Evolutionary conservation across 2,797 vertebrate genomes (phyloP).

Genomic region (Amblyopsis hoosieri): DNA sequence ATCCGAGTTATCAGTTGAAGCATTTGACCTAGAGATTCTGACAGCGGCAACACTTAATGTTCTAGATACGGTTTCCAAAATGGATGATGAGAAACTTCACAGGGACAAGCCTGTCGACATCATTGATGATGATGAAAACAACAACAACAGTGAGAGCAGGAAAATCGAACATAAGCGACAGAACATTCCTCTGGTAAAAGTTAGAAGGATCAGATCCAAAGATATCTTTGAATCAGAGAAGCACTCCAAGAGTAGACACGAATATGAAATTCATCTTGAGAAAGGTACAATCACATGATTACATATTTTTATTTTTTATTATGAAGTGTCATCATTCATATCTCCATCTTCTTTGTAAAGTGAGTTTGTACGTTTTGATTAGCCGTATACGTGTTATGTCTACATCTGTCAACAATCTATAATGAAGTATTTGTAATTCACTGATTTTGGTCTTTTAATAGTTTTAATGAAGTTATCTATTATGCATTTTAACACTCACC

Average conservation of each 20-base stretch:
- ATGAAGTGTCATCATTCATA: slow-evolving; percentile 14
- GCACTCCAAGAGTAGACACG: slow-evolving; percentile 1
- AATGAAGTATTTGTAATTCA: neutral
- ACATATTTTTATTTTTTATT: slow-evolving; percentile 22
- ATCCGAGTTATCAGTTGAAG: slow-evolving; percentile 6
- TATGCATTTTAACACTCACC: neutral
- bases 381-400: too few relatives aligned
- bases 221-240: slow-evolving; percentile 28
- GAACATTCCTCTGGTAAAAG: slow-evolving; percentile 33
- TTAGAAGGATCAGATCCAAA: slow-evolving; percentile 25
- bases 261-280: slow-evolving; percentile 23
- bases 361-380: neutral
- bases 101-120: slow-evolving; percentile 30
- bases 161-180: slow-evolving; percentile 41
- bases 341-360: neutral
- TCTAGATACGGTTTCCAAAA: slow-evolving; percentile 8
- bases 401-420: neutral
- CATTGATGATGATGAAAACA: slow-evolving; percentile 54
- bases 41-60: slow-evolving; percentile 21
- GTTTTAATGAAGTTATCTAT: neutral
- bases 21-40: slow-evolving; percentile 27
- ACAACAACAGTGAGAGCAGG: slow-evolving; percentile 63
- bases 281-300: slow-evolving; percentile 60
- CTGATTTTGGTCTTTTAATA: neutral
- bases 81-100: slow-evolving; percentile 18